Percentiles rank a stretch among this genome's conserved stretches.
These are phyloP conservation scores for Cheilosia impressa DNA, from an alignment of 2,888 invertebrate species.

Conservation along the genomic window DNA sequence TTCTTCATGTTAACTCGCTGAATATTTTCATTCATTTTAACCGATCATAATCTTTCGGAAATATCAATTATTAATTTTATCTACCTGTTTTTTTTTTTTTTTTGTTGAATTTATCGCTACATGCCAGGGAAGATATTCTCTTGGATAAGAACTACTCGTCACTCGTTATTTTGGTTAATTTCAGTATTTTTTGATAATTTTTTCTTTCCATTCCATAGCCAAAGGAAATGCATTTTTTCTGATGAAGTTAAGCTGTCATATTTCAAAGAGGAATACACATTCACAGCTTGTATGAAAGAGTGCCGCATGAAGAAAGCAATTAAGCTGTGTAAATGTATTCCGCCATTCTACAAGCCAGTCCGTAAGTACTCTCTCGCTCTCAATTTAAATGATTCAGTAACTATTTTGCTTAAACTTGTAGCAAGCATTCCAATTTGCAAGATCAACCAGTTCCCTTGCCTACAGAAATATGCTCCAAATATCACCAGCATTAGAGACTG, in stretches of 20 bases:
- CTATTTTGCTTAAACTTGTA: slow-evolving; percentile 69
- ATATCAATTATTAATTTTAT: too few species aligned
- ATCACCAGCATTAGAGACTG: slow-evolving; percentile 87
- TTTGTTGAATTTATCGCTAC: too few species aligned
- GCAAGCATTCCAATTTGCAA: slow-evolving; percentile 86
- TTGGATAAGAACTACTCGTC: too few species aligned
- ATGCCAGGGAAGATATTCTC: too few species aligned
- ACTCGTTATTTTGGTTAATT: too few species aligned
- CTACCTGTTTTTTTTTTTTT: too few species aligned
- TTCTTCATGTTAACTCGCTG: too few species aligned
- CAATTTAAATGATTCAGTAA: background rate
- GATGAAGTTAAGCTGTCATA: slow-evolving; percentile 87
- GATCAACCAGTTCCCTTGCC: slow-evolving; percentile 86
- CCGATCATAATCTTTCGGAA: too few species aligned
- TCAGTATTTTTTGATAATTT: too few species aligned
- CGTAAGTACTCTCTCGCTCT: slow-evolving; percentile 81
- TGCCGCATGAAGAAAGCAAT: slow-evolving; percentile 88
- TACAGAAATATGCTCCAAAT: slow-evolving; percentile 84
- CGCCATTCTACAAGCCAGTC: slow-evolving; percentile 88
- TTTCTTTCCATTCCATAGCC: slow-evolving; percentile 81
- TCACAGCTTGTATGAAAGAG: slow-evolving; percentile 89
- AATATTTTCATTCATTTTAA: too few species aligned
- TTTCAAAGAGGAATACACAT: slow-evolving; percentile 87
- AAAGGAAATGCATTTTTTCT: slow-evolving; percentile 89
- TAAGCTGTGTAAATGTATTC: slow-evolving; percentile 88